phyloP scores from a whole-genome alignment of 2,797 vertebrate species.

The Hemitrygon akajei region DNA sequence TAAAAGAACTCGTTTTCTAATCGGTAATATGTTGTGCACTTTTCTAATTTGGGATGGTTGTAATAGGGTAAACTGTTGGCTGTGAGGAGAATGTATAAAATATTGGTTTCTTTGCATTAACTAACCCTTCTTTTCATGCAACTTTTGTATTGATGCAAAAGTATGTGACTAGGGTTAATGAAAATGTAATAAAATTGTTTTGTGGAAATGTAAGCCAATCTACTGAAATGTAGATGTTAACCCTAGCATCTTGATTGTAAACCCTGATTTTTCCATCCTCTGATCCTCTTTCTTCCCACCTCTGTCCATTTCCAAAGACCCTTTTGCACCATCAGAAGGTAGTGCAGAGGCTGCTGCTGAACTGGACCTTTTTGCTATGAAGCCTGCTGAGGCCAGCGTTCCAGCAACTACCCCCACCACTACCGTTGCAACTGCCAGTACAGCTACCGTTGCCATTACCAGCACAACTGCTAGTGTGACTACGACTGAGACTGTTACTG shows the following conservation, averaged over 20 bases:
- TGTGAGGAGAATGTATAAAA: neutral
- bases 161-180: conserved; percentile 21
- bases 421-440: conserved; percentile 65
- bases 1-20: neutral
- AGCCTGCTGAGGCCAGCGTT: conserved; percentile 74
- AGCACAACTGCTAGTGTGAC: conserved; percentile 60
- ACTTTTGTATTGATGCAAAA: neutral
- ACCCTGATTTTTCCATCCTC: conserved; percentile 32
- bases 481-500: conserved; percentile 57
- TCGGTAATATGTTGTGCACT: neutral
- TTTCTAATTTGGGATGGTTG: neutral
- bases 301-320: conserved; percentile 70
- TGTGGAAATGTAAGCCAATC: neutral
- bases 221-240: conserved; percentile 20
- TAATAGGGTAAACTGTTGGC: neutral
- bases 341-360: conserved; percentile 82
- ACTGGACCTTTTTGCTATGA: conserved; percentile 99
- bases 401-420: conserved; percentile 72
- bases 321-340: conserved; percentile 93
- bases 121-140: conserved; percentile 6
- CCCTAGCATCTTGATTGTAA: conserved; percentile 30
- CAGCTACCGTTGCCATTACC: conserved; percentile 66
- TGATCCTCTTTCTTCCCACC: conserved; percentile 47
- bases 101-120: neutral
- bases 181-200: neutral